Evolutionary conservation across 2,797 vertebrate species (phyloP), one percentile per base, ranked within the genome.

Genomic region (Tachyglossus aculeatus): DNA sequence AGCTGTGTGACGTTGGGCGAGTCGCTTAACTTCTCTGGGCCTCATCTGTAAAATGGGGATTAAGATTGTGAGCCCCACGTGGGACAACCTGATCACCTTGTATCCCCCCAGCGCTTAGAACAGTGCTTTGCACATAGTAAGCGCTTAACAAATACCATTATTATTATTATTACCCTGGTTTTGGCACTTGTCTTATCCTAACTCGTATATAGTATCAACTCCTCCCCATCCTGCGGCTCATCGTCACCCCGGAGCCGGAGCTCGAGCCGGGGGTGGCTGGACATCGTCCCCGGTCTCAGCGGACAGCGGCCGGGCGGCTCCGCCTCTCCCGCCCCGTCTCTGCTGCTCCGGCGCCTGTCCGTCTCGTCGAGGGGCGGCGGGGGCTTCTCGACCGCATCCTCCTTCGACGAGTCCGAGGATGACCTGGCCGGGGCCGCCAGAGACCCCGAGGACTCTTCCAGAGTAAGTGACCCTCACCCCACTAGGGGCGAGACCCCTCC

Each of bases 321-420:
- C 92, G 94, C 14, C 89, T 92, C 22, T 96, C 96, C 27, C 96
- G 95, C 9, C 94, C 89, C 67, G 93, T 97, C n/a, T 94, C 96
- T 73, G 92, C 96, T 34, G 96, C 96, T 22, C 91, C 92, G 41
- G 95, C 96, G 59, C 88, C 93, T 3, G 82, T 21, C 91, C 90
- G 33, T 79, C 50, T 59, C 86, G 77, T 57, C 85, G 81, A 29
- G 22, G 78, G 1, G 69, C 65, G 88, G 22, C 77, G 68, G 82
- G 2, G 92, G 95, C 55, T 90, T 96, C 60, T 96, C 96, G 13
- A 96, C 95, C 3, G 94, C 95, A 38, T 97, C 96, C 4, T 97
- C 96, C 40, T 96, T 96, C 62, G 96, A 96, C 74, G 96, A 97
- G 77, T 96, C 95, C 1, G 96, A 97, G 82, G 96, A 97, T 81